Evolutionary conservation across 1,140 invertebrate species (phyloP), one percentile per base, ranked within the genome.

Genomic region (Drosophila erecta): DNA sequence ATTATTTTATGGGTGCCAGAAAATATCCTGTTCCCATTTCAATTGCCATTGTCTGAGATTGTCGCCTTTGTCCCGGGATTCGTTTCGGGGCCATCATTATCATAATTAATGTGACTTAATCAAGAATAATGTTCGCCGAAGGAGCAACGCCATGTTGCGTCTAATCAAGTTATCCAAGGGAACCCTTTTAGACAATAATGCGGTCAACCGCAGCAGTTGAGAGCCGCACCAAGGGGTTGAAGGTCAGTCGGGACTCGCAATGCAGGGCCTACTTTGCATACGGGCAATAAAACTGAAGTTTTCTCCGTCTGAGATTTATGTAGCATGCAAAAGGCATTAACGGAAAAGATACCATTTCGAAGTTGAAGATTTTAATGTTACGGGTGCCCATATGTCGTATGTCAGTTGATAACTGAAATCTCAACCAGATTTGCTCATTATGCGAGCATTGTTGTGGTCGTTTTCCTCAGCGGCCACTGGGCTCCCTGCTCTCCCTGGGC

Each of bases 31-130:
- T 84, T 91, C 89, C 85, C 89, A 59, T 91, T 91, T 90, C 89
- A 89, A 91, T 91, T 91, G 89, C 89, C 60, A 55, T 76, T 59
- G 62, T 60, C 56, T 55, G 54, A 47, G 58, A 47, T 24, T 37
- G 14, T 43, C 10, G 59, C 67, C 72, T 56, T 57, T 81, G 62
- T 60, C 27, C 43, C 56, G 54, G 60, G 60, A 90, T 84, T 84
- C 87, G 87, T 72, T 72, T 53, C 86, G 73, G 62, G 71, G 62
- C 76, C 89, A 90, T 91, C 89, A 91, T 91, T 91, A 89, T 89
- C 89, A 89, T 91, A 91, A 91, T 91, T 91, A 91, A 91, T 90
- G 89, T 89, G 89, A 81, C 89, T 86, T 91, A 91, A 91, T 89
- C 85, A 91, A 90, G 90, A 91, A 89, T 81, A 91, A 91, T 91